Conservation (phyloP, 2,888 invertebrate species). For the Rhopalosiphum nymphaeae region DNA sequence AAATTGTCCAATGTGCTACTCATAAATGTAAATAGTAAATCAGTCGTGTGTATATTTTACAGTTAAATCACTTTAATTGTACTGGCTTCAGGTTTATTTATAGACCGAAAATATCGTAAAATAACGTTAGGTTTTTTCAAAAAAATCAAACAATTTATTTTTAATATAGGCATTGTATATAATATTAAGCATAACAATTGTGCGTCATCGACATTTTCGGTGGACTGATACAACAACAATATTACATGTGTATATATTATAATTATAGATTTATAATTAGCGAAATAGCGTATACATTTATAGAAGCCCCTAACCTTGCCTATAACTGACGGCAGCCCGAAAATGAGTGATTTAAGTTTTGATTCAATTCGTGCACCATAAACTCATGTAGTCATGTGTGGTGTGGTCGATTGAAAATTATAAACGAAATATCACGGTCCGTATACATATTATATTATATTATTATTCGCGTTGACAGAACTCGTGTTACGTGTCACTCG, state of each 20-base stretch:
- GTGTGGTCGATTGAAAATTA: conserved; percentile 23
- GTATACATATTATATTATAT: neutral
- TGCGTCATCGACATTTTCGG: neutral
- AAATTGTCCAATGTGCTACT: neutral
- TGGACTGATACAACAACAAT: neutral
- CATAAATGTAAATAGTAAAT: neutral
- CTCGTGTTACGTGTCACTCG: conserved; percentile 44
- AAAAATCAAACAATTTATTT: neutral
- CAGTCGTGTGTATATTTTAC: too few relatives aligned
- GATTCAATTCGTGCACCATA: neutral
- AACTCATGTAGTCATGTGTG: neutral
- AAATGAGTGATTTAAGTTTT: neutral
- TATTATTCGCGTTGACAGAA: conserved; percentile 52
- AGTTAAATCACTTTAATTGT: neutral
- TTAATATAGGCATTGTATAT: neutral
- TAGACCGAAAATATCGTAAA: neutral
- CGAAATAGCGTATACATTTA: neutral
- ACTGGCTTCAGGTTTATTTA: too few relatives aligned
- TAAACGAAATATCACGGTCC: conserved; percentile 5
- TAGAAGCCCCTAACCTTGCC: neutral
- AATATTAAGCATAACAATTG: neutral
- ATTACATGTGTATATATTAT: neutral
- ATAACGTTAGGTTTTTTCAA: neutral
- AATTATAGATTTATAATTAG: neutral
- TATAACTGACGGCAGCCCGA: neutral